Evolutionary conservation across 1,140 invertebrate species (phyloP).

Genomic region (Apis mellifera): DNA sequence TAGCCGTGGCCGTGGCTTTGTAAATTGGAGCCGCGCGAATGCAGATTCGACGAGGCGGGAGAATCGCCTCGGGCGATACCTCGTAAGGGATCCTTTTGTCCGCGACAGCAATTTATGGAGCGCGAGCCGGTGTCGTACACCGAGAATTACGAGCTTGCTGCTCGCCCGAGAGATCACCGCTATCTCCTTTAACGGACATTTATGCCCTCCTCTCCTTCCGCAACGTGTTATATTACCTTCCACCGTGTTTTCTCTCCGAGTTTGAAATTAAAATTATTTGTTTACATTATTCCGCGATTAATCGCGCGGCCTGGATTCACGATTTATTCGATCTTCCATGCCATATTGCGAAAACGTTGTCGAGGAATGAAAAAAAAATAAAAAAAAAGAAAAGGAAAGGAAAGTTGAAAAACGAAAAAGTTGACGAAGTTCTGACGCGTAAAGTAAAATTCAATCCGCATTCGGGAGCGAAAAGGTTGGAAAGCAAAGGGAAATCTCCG

Average conservation of each 20-base stretch:
- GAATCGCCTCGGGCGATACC: constrained; percentile 5
- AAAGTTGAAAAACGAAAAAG: not conserved
- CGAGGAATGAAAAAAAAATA: no score
- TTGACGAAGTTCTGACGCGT: not conserved
- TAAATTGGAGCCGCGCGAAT: constrained; percentile 26
- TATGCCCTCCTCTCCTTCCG: not conserved
- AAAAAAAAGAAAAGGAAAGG: not conserved
- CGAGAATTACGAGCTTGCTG: constrained; percentile 30
- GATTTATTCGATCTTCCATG: no score
- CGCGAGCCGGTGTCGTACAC: constrained; percentile 14
- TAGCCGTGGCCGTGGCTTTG: constrained; percentile 16
- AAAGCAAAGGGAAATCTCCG: not conserved
- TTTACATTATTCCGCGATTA: not conserved
- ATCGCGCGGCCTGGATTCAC: not conserved
- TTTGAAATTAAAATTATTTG: not conserved
- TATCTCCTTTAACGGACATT: constrained; percentile 3
- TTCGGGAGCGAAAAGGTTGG: not conserved
- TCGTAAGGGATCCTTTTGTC: constrained; percentile 29
- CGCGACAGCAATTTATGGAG: constrained; percentile 44
- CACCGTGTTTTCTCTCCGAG: no score
- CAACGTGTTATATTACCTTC: not conserved
- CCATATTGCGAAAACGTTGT: no score
- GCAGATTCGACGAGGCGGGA: constrained; percentile 19
- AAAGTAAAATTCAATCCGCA: not conserved
- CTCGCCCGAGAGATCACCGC: not conserved